Percentiles rank a stretch among this genome's conserved stretches.
Evolutionary conservation across 2,888 invertebrate genomes (phyloP).

Genomic region (Drosophila diplacantha): DNA sequence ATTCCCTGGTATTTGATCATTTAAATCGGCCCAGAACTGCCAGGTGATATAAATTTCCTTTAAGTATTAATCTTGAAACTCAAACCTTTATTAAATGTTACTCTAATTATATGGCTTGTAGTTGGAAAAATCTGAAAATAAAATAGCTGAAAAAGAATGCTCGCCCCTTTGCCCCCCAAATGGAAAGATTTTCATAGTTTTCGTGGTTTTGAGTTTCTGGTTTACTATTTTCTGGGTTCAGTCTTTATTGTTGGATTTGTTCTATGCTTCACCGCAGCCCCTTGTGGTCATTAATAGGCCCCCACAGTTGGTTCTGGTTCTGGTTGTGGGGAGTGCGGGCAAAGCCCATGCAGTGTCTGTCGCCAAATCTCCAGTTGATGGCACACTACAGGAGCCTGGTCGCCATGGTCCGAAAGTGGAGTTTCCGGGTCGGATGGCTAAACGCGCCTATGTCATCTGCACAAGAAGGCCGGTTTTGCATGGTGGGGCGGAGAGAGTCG

Average conservation of each 20-base stretch:
- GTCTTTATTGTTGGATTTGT: constrained; percentile 34
- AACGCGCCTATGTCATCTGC: constrained; percentile 54
- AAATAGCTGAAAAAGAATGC: not conserved
- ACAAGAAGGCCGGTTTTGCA: constrained; percentile 43
- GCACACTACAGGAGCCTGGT: constrained; percentile 31
- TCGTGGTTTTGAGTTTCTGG: constrained; percentile 16
- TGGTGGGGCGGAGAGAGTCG: constrained; percentile 42
- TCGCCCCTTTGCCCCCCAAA: not conserved
- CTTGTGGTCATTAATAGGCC: constrained; percentile 56
- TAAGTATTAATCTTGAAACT: not conserved
- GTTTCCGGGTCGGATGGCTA: constrained; percentile 30
- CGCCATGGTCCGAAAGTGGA: constrained; percentile 17
- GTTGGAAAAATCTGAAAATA: not conserved
- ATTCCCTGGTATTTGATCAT: too few relatives aligned
- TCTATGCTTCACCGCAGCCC: constrained; percentile 4
- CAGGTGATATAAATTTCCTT: too few relatives aligned
- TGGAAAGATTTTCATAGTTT: constrained; percentile 10
- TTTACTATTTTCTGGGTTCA: constrained; percentile 41
- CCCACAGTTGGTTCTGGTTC: constrained; percentile 39
- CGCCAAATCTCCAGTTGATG: constrained; percentile 49
- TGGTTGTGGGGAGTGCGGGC: constrained; percentile 31
- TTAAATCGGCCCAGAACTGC: too few relatives aligned
- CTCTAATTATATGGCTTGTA: not conserved
- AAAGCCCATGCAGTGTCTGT: constrained; percentile 14
- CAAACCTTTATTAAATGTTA: not conserved